Evolutionary conservation across 64 coral and sea anemone genomes (phyloP).

Genomic region (Montipora sp.): DNA sequence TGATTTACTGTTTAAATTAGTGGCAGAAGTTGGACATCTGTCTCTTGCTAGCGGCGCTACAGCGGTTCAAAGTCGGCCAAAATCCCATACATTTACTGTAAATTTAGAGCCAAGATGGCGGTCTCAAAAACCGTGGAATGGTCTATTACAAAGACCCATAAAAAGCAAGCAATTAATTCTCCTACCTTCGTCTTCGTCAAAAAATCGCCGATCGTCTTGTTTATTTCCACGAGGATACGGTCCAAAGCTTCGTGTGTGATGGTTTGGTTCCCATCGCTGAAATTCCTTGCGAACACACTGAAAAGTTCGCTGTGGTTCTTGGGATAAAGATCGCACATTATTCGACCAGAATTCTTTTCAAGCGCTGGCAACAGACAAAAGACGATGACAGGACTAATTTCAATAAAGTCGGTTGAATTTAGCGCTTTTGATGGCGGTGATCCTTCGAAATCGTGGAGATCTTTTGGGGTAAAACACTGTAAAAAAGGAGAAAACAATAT

Average conservation of each 20-base stretch:
- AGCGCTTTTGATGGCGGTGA: neutral
- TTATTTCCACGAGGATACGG: neutral
- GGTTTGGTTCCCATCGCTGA: neutral
- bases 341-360: conserved; percentile 35
- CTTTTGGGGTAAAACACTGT: neutral
- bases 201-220: conserved; percentile 13
- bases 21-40: too few relatives aligned
- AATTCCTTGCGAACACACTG: conserved; percentile 8
- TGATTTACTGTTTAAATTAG: too few relatives aligned
- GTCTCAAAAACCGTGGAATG: too few relatives aligned
- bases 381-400: neutral
- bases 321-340: neutral
- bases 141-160: too few relatives aligned
- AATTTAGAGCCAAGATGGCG: too few relatives aligned
- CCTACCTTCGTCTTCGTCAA: conserved; percentile 12
- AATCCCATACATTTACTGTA: too few relatives aligned
- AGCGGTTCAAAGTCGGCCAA: too few relatives aligned
- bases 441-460: neutral
- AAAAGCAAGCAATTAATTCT: neutral
- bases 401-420: neutral
- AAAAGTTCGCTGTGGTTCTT: conserved; percentile 50
- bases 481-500: neutral
- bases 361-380: conserved; percentile 20
- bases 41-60: too few relatives aligned
- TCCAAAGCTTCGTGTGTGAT: conserved; percentile 19